phyloP scores from a whole-genome alignment of 2,113 vertebrate species.

The Donacobius atricapilla region DNA sequence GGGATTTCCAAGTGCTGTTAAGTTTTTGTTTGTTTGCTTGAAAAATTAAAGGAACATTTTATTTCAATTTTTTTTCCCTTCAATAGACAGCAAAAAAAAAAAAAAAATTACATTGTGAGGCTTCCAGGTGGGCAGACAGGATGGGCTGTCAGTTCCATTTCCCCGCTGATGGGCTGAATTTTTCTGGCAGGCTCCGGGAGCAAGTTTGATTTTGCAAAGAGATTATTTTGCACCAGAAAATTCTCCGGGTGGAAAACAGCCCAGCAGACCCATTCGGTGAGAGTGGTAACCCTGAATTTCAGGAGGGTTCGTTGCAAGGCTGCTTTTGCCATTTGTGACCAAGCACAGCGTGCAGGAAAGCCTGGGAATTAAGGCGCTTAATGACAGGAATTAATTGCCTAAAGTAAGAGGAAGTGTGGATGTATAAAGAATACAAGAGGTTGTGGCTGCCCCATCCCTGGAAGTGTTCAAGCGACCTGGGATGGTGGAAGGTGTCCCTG shows the following conservation, averaged over 20 bases:
- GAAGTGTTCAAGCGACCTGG: background rate
- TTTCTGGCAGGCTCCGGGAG: background rate
- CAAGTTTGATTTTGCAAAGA: background rate
- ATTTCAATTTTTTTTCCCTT: background rate
- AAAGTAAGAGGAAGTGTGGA: background rate
- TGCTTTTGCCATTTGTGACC: constrained; percentile 11
- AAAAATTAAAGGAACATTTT: background rate
- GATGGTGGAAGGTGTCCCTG: background rate
- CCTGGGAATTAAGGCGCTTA: background rate
- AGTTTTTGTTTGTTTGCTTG: background rate
- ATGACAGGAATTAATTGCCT: background rate
- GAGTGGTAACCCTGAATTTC: background rate
- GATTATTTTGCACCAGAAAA: background rate
- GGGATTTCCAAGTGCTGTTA: background rate
- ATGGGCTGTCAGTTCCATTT: background rate
- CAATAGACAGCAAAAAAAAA: background rate
- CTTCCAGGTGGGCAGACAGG: background rate
- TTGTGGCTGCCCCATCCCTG: background rate
- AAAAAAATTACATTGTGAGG: background rate
- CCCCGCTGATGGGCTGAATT: background rate
- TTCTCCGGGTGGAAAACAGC: background rate
- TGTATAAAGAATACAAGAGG: background rate
- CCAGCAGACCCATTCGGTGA: background rate
- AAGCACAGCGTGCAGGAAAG: background rate
- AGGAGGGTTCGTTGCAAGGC: background rate